Evolutionary conservation across 1,140 invertebrate genomes (phyloP), one percentile per base, ranked within the genome.

Genomic region (Diorhabda carinulata): DNA sequence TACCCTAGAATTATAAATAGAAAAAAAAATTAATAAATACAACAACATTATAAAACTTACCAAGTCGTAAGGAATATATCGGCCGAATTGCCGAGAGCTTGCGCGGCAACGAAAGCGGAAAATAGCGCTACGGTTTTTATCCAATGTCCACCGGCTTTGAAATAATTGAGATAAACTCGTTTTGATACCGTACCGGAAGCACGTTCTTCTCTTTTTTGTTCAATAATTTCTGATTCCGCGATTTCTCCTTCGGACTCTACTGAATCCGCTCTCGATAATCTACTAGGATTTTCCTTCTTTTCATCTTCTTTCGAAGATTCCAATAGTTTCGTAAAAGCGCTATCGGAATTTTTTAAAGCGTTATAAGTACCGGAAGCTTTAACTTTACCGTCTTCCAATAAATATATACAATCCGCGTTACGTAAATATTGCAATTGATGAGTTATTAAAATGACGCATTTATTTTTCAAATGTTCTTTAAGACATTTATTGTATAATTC

Each of bases 371-470:
- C 61, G 10, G 64, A 62, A 43, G 43, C 61, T 43, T 8, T 7
- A n/a, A 79, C 74, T 61, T 81, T 72, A 2, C 88, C 88, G 73
- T 89, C 84, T 61, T 87, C 86, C 73, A 88, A 77, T 59, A 83
- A 87, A 71, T 87, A 86, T 81, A 86, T 86, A 79, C 86, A 84
- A 74, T 93, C 88, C 2, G 91, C 92, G 59, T 88, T 84, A 76
- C 90, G 88, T 3, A 96, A 82, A 75, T 91, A 94, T 78, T 94
- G 92, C 66, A 95, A 80, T 79, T 96, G 93, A 92, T 9, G 93
- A 94, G 40, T 94, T 89, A 57, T 93, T 82, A 77, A 84, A 52
- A 96, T 86, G 0, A 89, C 82, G 3, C 91, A 89, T 73, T 92
- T 89, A 10, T 86, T 82, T n/a, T 86, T 84, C 70, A 95, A 81